Conservation (phyloP, 2,113 vertebrate species). For the Ornithorhynchus anatinus region DNA sequence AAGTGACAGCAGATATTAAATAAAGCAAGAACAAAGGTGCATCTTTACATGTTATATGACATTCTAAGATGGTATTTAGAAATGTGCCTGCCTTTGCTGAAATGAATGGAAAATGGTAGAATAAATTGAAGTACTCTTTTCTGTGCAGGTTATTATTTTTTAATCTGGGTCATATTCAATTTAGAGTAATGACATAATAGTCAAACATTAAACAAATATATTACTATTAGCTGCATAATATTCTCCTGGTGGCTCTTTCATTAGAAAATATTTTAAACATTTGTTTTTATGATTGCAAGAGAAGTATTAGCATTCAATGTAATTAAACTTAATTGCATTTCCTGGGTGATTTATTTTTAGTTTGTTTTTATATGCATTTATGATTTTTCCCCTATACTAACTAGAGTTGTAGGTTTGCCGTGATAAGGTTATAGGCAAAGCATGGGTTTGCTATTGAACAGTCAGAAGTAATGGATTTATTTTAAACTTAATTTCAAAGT, state of each 20-base stretch:
- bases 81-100: slow-evolving; percentile 4
- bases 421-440: slow-evolving; percentile 1
- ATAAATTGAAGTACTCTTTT: slow-evolving; percentile 14
- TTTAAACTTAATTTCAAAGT: slow-evolving; percentile 20
- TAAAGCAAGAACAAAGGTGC: slow-evolving; percentile 46
- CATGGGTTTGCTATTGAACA: slow-evolving; percentile 12
- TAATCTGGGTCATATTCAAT: slow-evolving; percentile 35
- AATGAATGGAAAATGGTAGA: slow-evolving; percentile 20
- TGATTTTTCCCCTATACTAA: slow-evolving; percentile 26
- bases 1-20: slow-evolving; percentile 59
- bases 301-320: slow-evolving; percentile 40
- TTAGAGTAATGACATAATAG: slow-evolving; percentile 39
- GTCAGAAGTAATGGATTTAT: slow-evolving; percentile 20
- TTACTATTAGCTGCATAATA: slow-evolving; percentile 51
- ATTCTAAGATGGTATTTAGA: neutral
- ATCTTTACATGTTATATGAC: slow-evolving; percentile 18
- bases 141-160: neutral
- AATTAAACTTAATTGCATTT: slow-evolving; percentile 68
- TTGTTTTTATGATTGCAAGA: slow-evolving; percentile 50
- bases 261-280: slow-evolving; percentile 44
- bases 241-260: slow-evolving; percentile 18
- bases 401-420: slow-evolving; percentile 11
- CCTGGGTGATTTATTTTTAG: slow-evolving; percentile 63
- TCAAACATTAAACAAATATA: slow-evolving; percentile 25
- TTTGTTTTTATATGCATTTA: slow-evolving; percentile 43